Base-by-base conservation (phyloP, 2,888 invertebrate species). In the Geotrupes spiniger region DNA sequence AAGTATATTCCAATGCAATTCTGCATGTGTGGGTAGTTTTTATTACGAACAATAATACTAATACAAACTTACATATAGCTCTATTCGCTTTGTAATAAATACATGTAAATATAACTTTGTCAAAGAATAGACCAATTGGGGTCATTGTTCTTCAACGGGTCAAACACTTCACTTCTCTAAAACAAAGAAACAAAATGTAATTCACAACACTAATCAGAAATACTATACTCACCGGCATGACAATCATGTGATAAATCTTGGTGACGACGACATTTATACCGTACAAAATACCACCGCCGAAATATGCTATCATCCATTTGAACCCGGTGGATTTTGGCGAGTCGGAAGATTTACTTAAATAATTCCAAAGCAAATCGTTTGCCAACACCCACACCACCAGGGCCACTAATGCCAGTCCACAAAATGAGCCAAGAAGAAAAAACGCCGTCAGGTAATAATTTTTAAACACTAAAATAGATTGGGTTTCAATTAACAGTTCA, bases 361-460 rank as follows among this genome's bases (percentile, higher is more conserved):
- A n/a, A n/a, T n/a, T n/a, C n/a, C n/a, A n/a, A n/a, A n/a, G n/a
- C n/a, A n/a, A n/a, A n/a, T n/a, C n/a, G 39, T 49, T 49, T 14
- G 45, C 41, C 17, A 49, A 16, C 12, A 45, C 45, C 49, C 49
- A 49, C 25, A 41, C n/a, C 5, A 49, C 41, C 15, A 49, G 28
- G 10, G 45, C 41, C n/a, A 45, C 45, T 14, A 45, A 29, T 14
- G 45, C 17, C 27, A 45, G 16, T 4, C 49, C 45, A 8, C 49
- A 49, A 14, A 45, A n/a, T 6, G 45, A 45, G 2, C 49, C 49
- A 15, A 49, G 16, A 40, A 46, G 39, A 12, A 41, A 41, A 41
- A n/a, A n/a, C n/a, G n/a, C n/a, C n/a, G n/a, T n/a, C n/a, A n/a
- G n/a, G n/a, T n/a, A n/a, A n/a, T n/a, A n/a, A n/a, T n/a, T n/a